Evolutionary conservation across 1,140 invertebrate species (phyloP), one percentile per base, ranked within the genome.

Genomic region (Lasaia peninsularis): DNA sequence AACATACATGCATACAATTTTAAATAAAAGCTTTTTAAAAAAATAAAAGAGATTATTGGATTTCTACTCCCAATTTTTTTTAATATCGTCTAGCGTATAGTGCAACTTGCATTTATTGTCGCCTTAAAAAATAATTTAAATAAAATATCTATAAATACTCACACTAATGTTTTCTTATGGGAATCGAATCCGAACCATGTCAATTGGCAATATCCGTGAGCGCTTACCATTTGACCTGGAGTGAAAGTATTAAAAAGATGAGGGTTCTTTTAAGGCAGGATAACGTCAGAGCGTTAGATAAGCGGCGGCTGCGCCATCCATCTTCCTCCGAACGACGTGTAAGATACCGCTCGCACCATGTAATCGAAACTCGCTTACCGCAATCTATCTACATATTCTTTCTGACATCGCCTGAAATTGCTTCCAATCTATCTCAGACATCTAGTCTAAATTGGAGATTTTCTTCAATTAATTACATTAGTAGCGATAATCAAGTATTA

Each of bases 311-410:
- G 20, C 35, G 64, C 65, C 69, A 74, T 74, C 67, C 69, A 67
- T 74, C 71, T 74, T 74, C 65, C 61, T 67, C 63, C 21, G 16
- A 20, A 34, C 66, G 71, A 69, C 71, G 64, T 71, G 56, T 62
- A 65, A 63, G 69, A 71, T 71, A 71, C 69, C 10, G 50, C 50
- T 56, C 58, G 55, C 52, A 54, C 63, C 28, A 52, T 69, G 65
- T 71, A 68, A 71, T 73, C 68, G 63, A 66, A 71, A 64, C 67
- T 66, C 71, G 68, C 62, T 73, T 66, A 68, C 67, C 56, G 53
- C 54, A 52, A 69, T 69, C 65, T 58, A 59, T 71, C 60, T 68
- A 61, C 62, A 71, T 64, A 69, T 65, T 59, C 56, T 58, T 63
- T 56, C 58, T 69, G 56, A 33, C 50, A 33, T 52, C 28, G 50